Evolutionary conservation across 2,113 vertebrate genomes (phyloP), one percentile per base, ranked within the genome.

Genomic region (Larimichthys polyactis): DNA sequence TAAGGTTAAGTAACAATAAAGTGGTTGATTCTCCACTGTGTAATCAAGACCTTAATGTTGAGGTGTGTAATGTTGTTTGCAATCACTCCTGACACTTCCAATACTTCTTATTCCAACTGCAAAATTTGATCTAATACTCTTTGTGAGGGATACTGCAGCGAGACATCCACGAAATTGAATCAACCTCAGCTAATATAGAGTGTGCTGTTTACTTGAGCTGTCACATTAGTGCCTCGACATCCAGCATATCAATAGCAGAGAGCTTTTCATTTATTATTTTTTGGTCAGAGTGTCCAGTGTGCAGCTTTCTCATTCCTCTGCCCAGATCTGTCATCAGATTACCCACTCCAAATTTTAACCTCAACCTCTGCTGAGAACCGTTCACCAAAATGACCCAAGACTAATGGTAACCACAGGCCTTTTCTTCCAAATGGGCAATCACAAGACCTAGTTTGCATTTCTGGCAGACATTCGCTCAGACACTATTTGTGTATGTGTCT

Each of bases 391-490:
- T 60, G 15, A 75, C 19, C 44, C 36, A 52, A 60, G 11, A 76
- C 51, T 81, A 79, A 83, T 60, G 52, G 15, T 49, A 36, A 73
- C 70, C 27, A 46, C 20, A 4, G 67, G 46, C 67, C 62, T 44
- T 11, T 68, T 64, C 16, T 20, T 83, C 29, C 69, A 84, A 81
- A 71, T 64, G 48, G 36, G n/a, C 67, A 78, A 24, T 29, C 82
- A 72, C 48, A 75, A 58, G 57, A 59, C 5, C 64, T 77, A 27
- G 67, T 88, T 84, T 79, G n/a, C 74, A 76, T 79, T 84, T 83
- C 62, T 79, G 77, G 75, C 82, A 83, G 67, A 71, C 58, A 68
- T 74, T 74, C 16, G 11, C 19, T 64, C 44, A 69, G 51, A 65
- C 10, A 6, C 43, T 77, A 43, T 74, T 49, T 86, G 46, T 59